phyloP scores from a whole-genome alignment of 2,797 vertebrate genomes.

The Otolemur crassicaudatus region DNA sequence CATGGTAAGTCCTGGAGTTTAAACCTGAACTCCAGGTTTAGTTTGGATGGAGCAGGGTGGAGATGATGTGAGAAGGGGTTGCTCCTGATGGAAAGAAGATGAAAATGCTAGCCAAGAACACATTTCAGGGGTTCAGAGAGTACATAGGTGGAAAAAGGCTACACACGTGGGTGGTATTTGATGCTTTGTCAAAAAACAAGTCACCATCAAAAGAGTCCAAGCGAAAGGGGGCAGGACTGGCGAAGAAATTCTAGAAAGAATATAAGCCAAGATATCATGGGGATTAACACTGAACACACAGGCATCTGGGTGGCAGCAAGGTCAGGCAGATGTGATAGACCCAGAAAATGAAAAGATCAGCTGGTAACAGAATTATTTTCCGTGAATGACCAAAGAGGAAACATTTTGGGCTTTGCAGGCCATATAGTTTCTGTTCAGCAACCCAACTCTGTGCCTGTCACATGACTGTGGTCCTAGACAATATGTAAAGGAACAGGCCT shows the following conservation, averaged over 20 bases:
- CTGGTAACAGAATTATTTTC: not conserved
- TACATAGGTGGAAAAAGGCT: not conserved
- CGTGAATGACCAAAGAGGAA: not conserved
- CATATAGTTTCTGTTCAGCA: not conserved
- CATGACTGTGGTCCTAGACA: not conserved
- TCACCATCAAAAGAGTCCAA: not conserved
- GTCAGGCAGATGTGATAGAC: not conserved
- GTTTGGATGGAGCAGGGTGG: not conserved
- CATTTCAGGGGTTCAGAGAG: slow-evolving; percentile 29
- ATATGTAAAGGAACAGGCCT: not conserved
- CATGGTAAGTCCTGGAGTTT: not conserved
- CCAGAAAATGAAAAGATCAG: not conserved
- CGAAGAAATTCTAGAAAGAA: slow-evolving; percentile 12
- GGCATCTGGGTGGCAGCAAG: not conserved
- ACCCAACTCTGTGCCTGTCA: not conserved
- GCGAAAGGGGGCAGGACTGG: not conserved
- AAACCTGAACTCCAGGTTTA: not conserved
- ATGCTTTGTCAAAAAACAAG: slow-evolving; percentile 8
- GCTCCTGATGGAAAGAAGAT: not conserved
- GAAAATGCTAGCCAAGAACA: not conserved
- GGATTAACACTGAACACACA: not conserved
- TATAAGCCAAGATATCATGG: not conserved
- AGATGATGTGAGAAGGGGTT: not conserved
- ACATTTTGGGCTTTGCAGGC: not conserved
- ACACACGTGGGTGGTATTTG: not conserved